Conservation (phyloP, 2,113 vertebrate genomes). For the Pseudois nayaur region DNA sequence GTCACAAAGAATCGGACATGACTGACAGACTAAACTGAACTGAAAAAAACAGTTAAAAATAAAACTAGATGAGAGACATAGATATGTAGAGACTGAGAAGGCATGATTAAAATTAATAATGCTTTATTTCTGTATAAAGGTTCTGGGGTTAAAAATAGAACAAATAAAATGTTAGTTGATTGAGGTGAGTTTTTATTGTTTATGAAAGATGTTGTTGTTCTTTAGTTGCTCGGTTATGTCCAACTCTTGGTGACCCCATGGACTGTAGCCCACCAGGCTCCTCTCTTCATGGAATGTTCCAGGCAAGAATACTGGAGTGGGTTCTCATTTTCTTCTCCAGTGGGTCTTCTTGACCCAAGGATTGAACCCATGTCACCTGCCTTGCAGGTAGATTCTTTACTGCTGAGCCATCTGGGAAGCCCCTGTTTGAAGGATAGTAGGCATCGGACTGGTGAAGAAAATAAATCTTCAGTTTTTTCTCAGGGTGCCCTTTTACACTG, state of each 20-base stretch:
- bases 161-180: neutral
- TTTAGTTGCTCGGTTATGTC: neutral
- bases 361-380: neutral
- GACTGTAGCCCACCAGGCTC: neutral
- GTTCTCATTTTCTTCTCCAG: neutral
- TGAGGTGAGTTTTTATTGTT: neutral
- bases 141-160: neutral
- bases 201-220: neutral
- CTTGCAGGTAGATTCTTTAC: neutral
- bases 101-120: neutral
- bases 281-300: accelerated
- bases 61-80: neutral
- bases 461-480: neutral
- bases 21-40: neutral
- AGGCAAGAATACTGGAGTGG: neutral
- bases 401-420: neutral
- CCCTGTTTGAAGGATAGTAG: neutral
- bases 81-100: neutral
- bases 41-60: neutral
- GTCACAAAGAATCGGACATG: neutral
- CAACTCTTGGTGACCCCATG: neutral
- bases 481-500: neutral
- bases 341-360: neutral
- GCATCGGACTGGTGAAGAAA: neutral
- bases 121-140: neutral